Evolutionary conservation across 2,113 vertebrate genomes (phyloP).

Genomic region (Ifrita kowaldi): DNA sequence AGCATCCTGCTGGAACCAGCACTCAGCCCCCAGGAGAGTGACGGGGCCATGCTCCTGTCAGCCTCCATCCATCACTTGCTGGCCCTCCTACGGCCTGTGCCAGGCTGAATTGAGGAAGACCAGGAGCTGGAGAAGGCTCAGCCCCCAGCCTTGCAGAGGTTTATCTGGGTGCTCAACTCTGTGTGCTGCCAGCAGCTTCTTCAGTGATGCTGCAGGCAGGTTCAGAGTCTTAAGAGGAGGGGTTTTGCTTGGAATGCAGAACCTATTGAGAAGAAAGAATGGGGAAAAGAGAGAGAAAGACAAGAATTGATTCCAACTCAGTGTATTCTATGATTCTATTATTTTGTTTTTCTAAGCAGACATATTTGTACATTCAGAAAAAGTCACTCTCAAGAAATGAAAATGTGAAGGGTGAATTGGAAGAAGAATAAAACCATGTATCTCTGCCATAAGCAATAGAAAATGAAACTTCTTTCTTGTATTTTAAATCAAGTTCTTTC

Average conservation of each 20-base stretch:
- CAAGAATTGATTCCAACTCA: not conserved
- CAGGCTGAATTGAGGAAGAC: not conserved
- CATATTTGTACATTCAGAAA: not conserved
- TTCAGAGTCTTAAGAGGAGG: not conserved
- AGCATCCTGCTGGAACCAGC: not conserved
- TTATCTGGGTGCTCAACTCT: not conserved
- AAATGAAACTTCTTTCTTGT: not conserved
- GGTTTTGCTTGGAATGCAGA: not conserved
- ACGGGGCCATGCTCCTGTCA: accelerated
- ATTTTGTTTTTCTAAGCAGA: not conserved
- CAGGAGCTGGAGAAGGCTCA: not conserved
- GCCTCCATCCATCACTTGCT: accelerated
- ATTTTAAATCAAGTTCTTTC: not conserved
- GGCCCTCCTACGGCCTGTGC: accelerated
- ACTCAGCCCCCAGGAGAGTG: not conserved
- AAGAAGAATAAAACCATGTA: not conserved
- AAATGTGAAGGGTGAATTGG: not conserved
- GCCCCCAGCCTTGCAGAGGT: not conserved
- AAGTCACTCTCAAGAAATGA: not conserved
- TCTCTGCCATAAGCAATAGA: not conserved
- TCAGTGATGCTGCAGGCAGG: not conserved
- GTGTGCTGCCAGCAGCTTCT: not conserved
- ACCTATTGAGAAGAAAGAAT: not conserved
- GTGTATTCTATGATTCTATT: not conserved
- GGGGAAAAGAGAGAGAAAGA: not conserved